A percentile compares a stretch with the other conserved stretches of the same genome.
phyloP scores from a whole-genome alignment of 2,888 invertebrate species.

The Tenthredo amoena region DNA sequence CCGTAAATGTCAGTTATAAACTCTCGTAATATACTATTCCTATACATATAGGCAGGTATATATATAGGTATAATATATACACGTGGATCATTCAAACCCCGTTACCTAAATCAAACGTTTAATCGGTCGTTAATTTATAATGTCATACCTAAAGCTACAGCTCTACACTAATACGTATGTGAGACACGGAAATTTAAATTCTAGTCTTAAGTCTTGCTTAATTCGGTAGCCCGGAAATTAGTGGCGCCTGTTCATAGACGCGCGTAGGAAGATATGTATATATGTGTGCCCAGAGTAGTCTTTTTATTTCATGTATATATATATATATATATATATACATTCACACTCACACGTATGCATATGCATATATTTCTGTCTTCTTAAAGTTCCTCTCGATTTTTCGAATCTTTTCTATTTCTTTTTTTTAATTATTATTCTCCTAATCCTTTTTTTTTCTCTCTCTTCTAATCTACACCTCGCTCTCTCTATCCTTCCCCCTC shows the following conservation, averaged over 20 bases:
- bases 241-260: constrained; percentile 39
- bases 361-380: not conserved
- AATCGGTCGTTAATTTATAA: constrained; percentile 32
- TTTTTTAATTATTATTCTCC: not conserved
- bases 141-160: not conserved
- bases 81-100: constrained; percentile 18
- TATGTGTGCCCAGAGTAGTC: not conserved
- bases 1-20: not conserved
- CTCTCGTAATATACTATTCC: not conserved
- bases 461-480: not conserved
- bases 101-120: constrained; percentile 23
- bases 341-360: not conserved
- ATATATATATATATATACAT: no score
- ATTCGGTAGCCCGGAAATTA: constrained; percentile 48
- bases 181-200: not conserved
- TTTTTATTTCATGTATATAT: not conserved
- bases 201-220: constrained; percentile 17
- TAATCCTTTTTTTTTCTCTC: not conserved
- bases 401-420: not conserved
- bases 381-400: not conserved
- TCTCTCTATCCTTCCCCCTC: not conserved
- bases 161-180: not conserved
- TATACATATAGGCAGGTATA: not conserved
- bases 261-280: constrained; percentile 10
- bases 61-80: not conserved